phyloP scores from a whole-genome alignment of 1,140 invertebrate genomes.

The Bombus pascuorum region DNA sequence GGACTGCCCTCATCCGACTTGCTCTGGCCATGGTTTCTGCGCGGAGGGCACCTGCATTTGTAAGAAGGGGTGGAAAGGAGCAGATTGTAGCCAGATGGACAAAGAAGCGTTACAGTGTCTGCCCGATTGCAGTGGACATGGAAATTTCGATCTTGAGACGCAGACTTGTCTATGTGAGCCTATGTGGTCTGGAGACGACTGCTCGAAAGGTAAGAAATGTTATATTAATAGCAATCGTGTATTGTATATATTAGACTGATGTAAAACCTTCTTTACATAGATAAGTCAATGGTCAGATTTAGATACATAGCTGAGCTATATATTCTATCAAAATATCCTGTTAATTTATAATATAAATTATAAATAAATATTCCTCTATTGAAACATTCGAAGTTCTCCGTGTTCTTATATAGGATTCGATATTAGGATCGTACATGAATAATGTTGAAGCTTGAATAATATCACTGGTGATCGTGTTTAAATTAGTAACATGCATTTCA shows the following conservation, averaged over 20 bases:
- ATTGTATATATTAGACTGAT: neutral
- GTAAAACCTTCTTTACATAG: too few species aligned
- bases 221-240: neutral
- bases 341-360: too few species aligned
- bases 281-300: too few species aligned
- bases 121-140: constrained; percentile 96
- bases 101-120: constrained; percentile 96
- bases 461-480: too few species aligned
- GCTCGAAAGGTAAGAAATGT: constrained; percentile 90
- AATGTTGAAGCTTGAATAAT: too few species aligned
- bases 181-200: constrained; percentile 97
- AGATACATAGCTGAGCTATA: too few species aligned
- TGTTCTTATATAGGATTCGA: too few species aligned
- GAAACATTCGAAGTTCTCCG: too few species aligned
- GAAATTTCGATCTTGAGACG: constrained; percentile 95
- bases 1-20: constrained; percentile 97
- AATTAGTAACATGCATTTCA: too few species aligned
- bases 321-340: too few species aligned
- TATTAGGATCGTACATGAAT: too few species aligned
- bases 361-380: too few species aligned
- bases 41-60: constrained; percentile 97
- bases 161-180: constrained; percentile 95
- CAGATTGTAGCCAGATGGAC: constrained; percentile 95
- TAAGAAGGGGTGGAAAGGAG: constrained; percentile 97
- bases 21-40: constrained; percentile 97